Evolutionary conservation across 2,888 invertebrate species (phyloP).

Genomic region (Amiota minor): DNA sequence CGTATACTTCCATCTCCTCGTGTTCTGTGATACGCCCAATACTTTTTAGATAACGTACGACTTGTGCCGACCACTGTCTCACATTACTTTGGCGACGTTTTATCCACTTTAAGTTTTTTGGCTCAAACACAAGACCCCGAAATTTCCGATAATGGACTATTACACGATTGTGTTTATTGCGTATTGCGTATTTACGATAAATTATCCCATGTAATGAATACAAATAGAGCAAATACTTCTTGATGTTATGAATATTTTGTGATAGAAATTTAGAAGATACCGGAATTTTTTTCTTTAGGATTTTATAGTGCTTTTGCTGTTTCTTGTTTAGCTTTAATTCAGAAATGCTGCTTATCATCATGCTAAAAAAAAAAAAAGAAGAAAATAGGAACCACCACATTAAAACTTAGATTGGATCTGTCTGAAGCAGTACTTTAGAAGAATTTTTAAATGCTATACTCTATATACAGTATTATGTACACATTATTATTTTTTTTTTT

Average conservation of each 20-base stretch:
- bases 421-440: too few species aligned
- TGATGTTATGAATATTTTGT: constrained; percentile 60
- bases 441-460: too few species aligned
- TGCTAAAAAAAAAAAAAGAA: too few species aligned
- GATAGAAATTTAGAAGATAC: constrained; percentile 61
- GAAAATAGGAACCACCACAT: too few species aligned
- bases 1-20: constrained; percentile 57
- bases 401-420: too few species aligned
- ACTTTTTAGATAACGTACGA: constrained; percentile 57
- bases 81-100: constrained; percentile 55
- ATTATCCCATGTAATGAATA: constrained; percentile 59
- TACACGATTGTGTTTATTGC: constrained; percentile 52
- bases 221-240: constrained; percentile 63
- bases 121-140: constrained; percentile 64
- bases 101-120: constrained; percentile 56
- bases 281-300: constrained; percentile 62
- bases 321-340: not conserved
- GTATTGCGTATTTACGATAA: constrained; percentile 60
- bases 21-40: constrained; percentile 53
- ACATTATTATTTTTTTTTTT: too few species aligned
- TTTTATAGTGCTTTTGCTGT: constrained; percentile 34
- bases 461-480: too few species aligned
- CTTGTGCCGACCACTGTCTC: constrained; percentile 63
- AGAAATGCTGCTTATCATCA: too few species aligned
- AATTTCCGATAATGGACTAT: constrained; percentile 54